Evolutionary conservation across 2,113 vertebrate genomes (phyloP), one percentile per base, ranked within the genome.

Genomic region (Toxostoma redivivum): DNA sequence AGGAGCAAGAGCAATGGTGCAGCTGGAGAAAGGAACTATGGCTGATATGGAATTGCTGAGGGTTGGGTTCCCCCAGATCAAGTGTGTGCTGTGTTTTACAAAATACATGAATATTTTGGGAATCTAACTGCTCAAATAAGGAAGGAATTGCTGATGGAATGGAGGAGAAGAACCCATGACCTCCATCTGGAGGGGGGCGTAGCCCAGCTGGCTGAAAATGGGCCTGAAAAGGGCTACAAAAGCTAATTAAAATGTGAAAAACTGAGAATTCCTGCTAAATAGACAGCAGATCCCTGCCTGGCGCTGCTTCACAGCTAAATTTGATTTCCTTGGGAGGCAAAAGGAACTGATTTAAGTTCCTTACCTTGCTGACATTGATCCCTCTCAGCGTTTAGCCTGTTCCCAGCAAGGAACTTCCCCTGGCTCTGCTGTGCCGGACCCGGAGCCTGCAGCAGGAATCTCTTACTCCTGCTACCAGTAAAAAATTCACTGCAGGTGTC

Each of bases 241-340:
- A 91, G 62, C 67, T 92, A 83, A 97, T 95, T 93, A 96, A 94
- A 96, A 97, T 62, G 95, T 95, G 92, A 90, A 93, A 96, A 94
- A 53, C 88, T 88, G 92, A 73, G 90, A 94, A 95, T 86, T 86
- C 64, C 3, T 80, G 28, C 62, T 97, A 94, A 94, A 97, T 83
- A 72, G 90, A 57, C 88, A 93, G 90, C 95, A 96, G 95, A 93
- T 77, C 90, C 76, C 65, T 86, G 83, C 61, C 94, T 96, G 92
- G 94, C 11, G 1, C 94, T 92, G 90, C 58, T 93, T 96, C 94
- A 83, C 94, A 92, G 90, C 90, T 92, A 61, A 20, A 76, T 86
- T n/a, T 37, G 40, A 81, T 84, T 92, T 97, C 94, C 94, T 84
- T 89, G 57, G 57, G 86, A 91, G 81, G 44, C 57, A 5, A 90